Evolutionary conservation across 2,113 vertebrate genomes (phyloP), one percentile per base, ranked within the genome.

Genomic region (Nyctereutes procyonoides): DNA sequence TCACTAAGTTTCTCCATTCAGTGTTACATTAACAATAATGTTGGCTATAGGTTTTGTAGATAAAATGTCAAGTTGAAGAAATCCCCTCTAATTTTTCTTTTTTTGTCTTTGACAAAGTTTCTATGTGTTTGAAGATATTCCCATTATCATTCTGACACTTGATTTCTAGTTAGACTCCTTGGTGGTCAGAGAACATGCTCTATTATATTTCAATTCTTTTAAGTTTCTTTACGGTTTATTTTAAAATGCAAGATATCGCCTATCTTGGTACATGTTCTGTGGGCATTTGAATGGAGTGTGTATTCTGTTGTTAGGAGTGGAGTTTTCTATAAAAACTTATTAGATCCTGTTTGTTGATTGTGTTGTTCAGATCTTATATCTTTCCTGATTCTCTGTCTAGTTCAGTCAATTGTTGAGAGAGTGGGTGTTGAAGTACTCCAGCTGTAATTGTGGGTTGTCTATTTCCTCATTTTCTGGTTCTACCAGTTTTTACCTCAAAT

Each of bases 171-270:
- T 67, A n/a, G 69, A 69, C 67, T 85, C 11, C 7, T 22, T 77
- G 38, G 62, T 79, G 22, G 38, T 79, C 62, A 87, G 63, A 92
- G 38, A 32, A 87, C 19, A 71, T 5, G 56, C 74, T 30, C 53
- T 51, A 28, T 28, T n/a, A 22, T 88, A 74, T 88, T 82, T 96
- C 26, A 71, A 8, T 86, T 92, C 35, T 92, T 92, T 87, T 28
- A 74, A 74, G 76, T 74, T 35, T 92, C 6, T n/a, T 88, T 62
- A 73, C 48, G 16, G 3, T 38, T 92, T 92, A 22, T 74, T 82
- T 92, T 65, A 65, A 3, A 80, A 4, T 8, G 16, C 35, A 81
- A 30, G 17, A 51, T 88, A 28, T 79, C 13, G 8, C 38, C 13
- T 86, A 10, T 24, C 13, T 86, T 86, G 74, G 3, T 38, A 51